These are phyloP conservation scores for Neosilurus mollespiculum DNA, from an alignment of 2,797 vertebrate genomes.

Conservation along the genomic window DNA sequence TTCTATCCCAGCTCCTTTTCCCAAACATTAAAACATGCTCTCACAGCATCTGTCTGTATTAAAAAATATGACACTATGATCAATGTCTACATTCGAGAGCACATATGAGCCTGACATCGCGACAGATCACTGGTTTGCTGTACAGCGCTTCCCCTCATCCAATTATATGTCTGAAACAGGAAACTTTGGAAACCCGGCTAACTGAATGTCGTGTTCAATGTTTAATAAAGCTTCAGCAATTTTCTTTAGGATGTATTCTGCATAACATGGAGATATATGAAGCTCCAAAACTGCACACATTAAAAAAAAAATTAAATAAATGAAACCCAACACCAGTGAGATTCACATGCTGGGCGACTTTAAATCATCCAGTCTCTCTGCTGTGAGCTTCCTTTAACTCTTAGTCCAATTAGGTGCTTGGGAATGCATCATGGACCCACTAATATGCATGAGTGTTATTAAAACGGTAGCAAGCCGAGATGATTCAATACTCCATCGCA, in stretches of 20 bases:
- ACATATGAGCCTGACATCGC: background rate
- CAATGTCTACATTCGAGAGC: background rate
- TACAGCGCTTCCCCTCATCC: background rate
- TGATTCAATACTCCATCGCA: conserved; percentile 23
- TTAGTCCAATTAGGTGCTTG: conserved; percentile 50
- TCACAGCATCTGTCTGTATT: background rate
- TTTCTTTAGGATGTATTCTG: background rate
- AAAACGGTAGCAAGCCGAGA: conserved; percentile 39
- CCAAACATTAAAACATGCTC: background rate
- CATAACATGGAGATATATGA: background rate
- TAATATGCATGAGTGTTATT: conserved; percentile 44
- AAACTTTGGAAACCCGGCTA: background rate
- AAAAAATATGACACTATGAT: background rate
- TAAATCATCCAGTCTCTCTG: conserved; percentile 53
- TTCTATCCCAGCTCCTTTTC: background rate
- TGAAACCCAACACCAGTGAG: background rate
- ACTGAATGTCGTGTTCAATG: background rate
- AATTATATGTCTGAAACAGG: background rate
- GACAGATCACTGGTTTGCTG: conserved; percentile 10
- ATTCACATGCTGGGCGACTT: conserved; percentile 40
- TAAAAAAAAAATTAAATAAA: background rate
- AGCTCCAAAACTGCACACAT: background rate
- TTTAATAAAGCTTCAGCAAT: conserved; percentile 8
- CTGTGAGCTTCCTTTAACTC: conserved; percentile 45
- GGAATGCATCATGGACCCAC: conserved; percentile 39